phyloP scores from a whole-genome alignment of 1,140 invertebrate genomes.

The Triops longicaudatus region DNA sequence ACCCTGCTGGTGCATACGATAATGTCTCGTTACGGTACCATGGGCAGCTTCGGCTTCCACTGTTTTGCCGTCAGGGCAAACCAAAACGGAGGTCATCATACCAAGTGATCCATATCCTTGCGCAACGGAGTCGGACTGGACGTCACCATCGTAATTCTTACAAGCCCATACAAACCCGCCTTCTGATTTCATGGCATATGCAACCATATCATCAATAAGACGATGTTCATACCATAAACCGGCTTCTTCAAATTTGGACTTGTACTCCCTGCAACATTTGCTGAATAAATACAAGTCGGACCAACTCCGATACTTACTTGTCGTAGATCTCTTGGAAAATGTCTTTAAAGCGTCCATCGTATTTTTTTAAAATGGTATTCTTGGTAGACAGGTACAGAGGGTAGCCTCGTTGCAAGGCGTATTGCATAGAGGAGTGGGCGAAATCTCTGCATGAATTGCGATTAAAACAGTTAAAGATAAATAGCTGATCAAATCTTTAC shows the following conservation, averaged over 20 bases:
- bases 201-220: constrained; percentile 59
- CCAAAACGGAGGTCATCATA: constrained; percentile 53
- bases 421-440: constrained; percentile 51
- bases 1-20: constrained; percentile 51
- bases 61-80: constrained; percentile 56
- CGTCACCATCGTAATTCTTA: constrained; percentile 61
- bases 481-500: not conserved
- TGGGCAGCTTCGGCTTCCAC: constrained; percentile 59
- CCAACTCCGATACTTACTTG: constrained; percentile 37
- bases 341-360: constrained; percentile 60
- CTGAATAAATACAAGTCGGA: not conserved
- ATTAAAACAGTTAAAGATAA: not conserved
- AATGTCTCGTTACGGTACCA: constrained; percentile 58
- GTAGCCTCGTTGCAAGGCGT: constrained; percentile 47
- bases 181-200: constrained; percentile 54
- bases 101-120: constrained; percentile 53
- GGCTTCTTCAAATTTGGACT: constrained; percentile 68
- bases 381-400: constrained; percentile 55
- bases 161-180: constrained; percentile 63
- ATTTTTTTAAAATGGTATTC: constrained; percentile 58
- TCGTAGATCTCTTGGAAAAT: constrained; percentile 58
- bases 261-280: constrained; percentile 60
- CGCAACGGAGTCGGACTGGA: constrained; percentile 55
- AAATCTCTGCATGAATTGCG: constrained; percentile 40
- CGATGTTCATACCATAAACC: constrained; percentile 83